Percentiles rank a stretch among this genome's conserved stretches.
Evolutionary conservation across 2,888 invertebrate genomes (phyloP).

Genomic region (Strigamia maritima): DNA sequence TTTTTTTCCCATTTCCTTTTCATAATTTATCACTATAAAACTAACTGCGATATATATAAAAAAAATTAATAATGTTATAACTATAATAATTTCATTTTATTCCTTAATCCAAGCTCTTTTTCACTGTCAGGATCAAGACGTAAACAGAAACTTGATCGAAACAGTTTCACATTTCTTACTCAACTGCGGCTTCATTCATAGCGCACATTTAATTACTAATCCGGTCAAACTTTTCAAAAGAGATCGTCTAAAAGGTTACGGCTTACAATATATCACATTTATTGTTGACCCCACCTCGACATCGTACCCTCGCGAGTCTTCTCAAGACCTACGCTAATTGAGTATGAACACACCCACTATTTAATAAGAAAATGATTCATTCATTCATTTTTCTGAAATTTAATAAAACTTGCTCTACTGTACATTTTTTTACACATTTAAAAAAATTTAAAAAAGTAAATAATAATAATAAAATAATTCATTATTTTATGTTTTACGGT

Average conservation of each 20-base stretch:
- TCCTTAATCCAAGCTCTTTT: not conserved
- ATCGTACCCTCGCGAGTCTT: not conserved
- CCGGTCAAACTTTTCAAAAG: not conserved
- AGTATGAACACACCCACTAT: not conserved
- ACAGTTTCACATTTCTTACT: not conserved
- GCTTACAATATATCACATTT: not conserved
- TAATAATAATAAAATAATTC: not conserved
- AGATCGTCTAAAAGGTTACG: not conserved
- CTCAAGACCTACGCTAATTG: not conserved
- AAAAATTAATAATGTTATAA: no score
- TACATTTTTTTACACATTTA: no score
- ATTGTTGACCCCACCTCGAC: not conserved
- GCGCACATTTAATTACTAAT: conserved; percentile 2
- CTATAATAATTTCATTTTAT: no score
- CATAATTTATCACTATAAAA: not conserved
- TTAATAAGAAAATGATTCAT: conserved; percentile 6
- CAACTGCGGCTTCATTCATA: not conserved
- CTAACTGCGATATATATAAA: no score
- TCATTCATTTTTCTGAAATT: not conserved
- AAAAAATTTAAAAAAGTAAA: not conserved
- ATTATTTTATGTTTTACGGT: not conserved
- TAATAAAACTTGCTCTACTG: not conserved
- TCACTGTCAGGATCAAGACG: not conserved
- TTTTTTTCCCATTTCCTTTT: not conserved
- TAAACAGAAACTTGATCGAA: conserved; percentile 1